Conservation (phyloP, 2,797 vertebrate species). For the Petrocephalus schoutedeni region DNA sequence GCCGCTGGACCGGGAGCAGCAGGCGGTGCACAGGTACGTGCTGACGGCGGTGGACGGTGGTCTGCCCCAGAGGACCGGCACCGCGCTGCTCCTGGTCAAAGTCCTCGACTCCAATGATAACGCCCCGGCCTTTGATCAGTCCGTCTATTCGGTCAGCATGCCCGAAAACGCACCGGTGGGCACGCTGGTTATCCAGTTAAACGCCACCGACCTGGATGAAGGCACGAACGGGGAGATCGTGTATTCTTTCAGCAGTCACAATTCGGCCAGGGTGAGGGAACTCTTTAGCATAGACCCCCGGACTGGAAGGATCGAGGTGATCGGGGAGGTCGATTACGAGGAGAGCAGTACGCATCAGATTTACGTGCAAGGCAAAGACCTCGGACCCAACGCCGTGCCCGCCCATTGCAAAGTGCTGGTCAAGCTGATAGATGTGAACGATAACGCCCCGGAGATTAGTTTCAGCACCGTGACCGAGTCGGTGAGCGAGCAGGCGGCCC, state of each 20-base stretch:
- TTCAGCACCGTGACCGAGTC: constrained; percentile 95
- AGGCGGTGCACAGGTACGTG: constrained; percentile 92
- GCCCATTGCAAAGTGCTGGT: constrained; percentile 97
- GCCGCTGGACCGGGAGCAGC: constrained; percentile 91
- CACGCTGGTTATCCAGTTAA: constrained; percentile 88
- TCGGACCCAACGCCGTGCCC: constrained; percentile 92
- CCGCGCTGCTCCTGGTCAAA: constrained; percentile 86
- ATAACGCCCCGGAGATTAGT: constrained; percentile 92
- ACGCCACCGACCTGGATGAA: constrained; percentile 92
- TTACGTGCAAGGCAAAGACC: constrained; percentile 91
- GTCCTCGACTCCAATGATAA: constrained; percentile 98
- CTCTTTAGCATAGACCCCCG: constrained; percentile 84
- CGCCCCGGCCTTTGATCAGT: constrained; percentile 89
- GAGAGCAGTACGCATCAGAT: constrained; percentile 89
- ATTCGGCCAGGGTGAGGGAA: constrained; percentile 80
- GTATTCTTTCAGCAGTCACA: constrained; percentile 91
- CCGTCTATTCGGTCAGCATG: constrained; percentile 85
- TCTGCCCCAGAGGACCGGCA: constrained; percentile 85
- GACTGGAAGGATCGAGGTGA: constrained; percentile 85
- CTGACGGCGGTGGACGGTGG: constrained; percentile 95
- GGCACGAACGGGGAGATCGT: constrained; percentile 91
- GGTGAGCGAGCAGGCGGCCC: constrained; percentile 87
- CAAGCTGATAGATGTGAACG: constrained; percentile 85
- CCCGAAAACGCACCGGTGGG: constrained; percentile 88
- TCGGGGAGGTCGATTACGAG: constrained; percentile 90